Evolutionary conservation across 2,797 vertebrate species (phyloP), one percentile per base, ranked within the genome.

Genomic region (Miichthys miiuy): DNA sequence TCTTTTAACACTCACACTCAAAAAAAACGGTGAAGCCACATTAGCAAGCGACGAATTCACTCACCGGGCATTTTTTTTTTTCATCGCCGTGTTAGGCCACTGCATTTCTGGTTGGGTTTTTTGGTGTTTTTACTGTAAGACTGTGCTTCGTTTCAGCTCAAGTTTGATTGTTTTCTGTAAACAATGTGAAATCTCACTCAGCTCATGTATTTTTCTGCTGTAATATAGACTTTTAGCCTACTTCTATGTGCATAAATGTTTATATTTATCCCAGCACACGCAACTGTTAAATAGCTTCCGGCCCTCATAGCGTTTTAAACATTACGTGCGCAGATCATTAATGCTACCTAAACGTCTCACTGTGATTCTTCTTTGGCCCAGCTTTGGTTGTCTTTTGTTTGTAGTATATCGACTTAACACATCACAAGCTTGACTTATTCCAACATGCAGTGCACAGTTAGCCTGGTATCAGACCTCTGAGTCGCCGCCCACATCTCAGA

Each of bases 231-330:
- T 67, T 88, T 72, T 64, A 75, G 63, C 81, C 79, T 41, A 72
- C 72, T 58, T 86, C 77, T 78, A 25, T 89, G 87, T 89, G 88
- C 87, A 72, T 87, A 87, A 82, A 86, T 90, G 85, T 91, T 88
- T 85, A 77, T 87, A 90, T 90, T 87, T 89, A 88, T 82, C 86
- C 83, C 84, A 64, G 86, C 82, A 85, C 64, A 85, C 64, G 62
- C 79, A 72, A 75, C 69, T 83, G 72, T 83, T 85, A 44, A 41
- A 67, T 30, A 68, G n/a, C n/a, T 62, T 30, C 64, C 75, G 25
- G 80, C 46, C 62, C 54, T 79, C 68, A 30, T 74, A 54, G 78
- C 58, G 6, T 81, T 81, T 64, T 12, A 41, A 51, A 79, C 67
- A 73, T 70, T 42, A 55, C 70, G 73, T 68, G 76, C 73, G 83